Percentiles rank a stretch among this genome's conserved stretches.
Evolutionary conservation across 2,797 vertebrate species (phyloP).

Genomic region (Molossus molossus): DNA sequence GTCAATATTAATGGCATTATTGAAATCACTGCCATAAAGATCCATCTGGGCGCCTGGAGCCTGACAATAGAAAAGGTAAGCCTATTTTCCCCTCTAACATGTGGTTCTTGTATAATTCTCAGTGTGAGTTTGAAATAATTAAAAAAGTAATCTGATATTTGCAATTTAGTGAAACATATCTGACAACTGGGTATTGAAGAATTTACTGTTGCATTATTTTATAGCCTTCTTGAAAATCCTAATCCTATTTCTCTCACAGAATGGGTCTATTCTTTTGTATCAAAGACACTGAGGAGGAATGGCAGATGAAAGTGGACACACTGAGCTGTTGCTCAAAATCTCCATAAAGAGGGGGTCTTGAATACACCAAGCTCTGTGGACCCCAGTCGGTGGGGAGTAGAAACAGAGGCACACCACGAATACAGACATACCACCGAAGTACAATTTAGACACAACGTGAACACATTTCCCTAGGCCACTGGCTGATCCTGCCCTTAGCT

Average conservation of each 20-base stretch:
- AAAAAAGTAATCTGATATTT: slow-evolving; percentile 78
- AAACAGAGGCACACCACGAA: not conserved
- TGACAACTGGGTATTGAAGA: slow-evolving; percentile 75
- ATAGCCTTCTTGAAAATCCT: slow-evolving; percentile 61
- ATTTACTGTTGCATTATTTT: slow-evolving; percentile 62
- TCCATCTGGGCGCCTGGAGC: not conserved
- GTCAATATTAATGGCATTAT: not conserved
- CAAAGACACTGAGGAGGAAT: slow-evolving; percentile 42
- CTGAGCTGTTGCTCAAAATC: not conserved
- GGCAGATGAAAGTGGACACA: not conserved
- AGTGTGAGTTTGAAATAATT: slow-evolving; percentile 74
- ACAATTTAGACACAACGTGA: not conserved
- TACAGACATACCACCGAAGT: not conserved
- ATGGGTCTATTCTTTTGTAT: slow-evolving; percentile 37
- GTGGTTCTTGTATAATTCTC: slow-evolving; percentile 63
- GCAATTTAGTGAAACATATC: slow-evolving; percentile 73
- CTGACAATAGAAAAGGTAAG: slow-evolving; percentile 56
- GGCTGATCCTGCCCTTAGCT: not conserved
- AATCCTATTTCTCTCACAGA: slow-evolving; percentile 62
- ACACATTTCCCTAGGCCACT: not conserved
- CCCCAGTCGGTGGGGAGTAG: not conserved
- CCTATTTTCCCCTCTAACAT: not conserved
- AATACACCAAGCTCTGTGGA: not conserved
- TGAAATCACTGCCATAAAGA: slow-evolving; percentile 25
- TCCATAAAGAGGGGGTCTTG: not conserved